Conservation (phyloP, 2,888 invertebrate species). For the Cheilosia vernalis region DNA sequence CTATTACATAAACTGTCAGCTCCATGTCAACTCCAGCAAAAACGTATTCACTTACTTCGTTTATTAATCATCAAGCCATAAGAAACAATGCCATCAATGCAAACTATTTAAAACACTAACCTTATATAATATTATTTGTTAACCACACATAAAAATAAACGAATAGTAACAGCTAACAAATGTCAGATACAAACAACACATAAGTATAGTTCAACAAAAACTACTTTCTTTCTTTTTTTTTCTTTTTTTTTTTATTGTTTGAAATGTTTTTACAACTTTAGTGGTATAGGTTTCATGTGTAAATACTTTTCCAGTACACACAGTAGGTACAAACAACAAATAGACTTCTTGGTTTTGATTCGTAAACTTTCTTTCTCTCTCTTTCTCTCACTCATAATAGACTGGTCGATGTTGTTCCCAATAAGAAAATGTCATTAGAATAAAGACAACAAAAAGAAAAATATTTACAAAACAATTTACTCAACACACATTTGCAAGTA, state of each 20-base stretch:
- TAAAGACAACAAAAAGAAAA: constrained; percentile 11
- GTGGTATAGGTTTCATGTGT: constrained; percentile 70
- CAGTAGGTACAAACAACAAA: constrained; percentile 63
- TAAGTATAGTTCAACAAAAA: constrained; percentile 16
- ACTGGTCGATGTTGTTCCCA: constrained; percentile 62
- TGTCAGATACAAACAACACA: constrained; percentile 28
- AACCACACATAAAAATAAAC: constrained; percentile 21
- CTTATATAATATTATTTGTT: constrained; percentile 25
- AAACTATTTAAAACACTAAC: constrained; percentile 43
- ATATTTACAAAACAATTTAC: constrained; percentile 64
- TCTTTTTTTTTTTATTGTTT: constrained; percentile 21
- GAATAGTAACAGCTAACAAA: constrained; percentile 22
- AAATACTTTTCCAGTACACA: constrained; percentile 66
- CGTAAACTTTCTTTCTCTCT: constrained; percentile 45
- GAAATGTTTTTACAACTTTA: constrained; percentile 44
- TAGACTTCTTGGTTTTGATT: constrained; percentile 34
- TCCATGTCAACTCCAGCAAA: neutral
- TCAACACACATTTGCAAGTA: constrained; percentile 64
- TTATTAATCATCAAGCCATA: constrained; percentile 11
- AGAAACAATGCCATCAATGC: constrained; percentile 67
- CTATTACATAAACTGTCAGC: too few relatives aligned
- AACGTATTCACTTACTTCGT: constrained; percentile 8
- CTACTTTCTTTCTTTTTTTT: constrained; percentile 13
- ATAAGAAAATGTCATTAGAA: constrained; percentile 43
- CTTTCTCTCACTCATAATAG: constrained; percentile 66